Evolutionary conservation across 2,797 vertebrate species (phyloP).

Genomic region (Graptemys geographica): DNA sequence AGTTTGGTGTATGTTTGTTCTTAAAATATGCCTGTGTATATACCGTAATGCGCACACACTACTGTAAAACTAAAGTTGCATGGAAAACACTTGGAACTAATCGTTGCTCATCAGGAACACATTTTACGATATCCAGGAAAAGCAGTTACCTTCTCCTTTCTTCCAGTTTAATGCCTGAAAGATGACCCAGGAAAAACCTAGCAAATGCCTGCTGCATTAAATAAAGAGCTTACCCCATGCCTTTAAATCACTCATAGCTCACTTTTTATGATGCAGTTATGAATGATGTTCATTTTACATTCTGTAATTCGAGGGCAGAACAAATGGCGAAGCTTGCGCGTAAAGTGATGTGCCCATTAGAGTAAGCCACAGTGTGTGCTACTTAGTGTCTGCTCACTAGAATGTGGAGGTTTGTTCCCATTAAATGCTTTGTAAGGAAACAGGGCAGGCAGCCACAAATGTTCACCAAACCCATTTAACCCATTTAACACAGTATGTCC

Average conservation of each 20-base stretch:
- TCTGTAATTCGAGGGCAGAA: conserved; percentile 77
- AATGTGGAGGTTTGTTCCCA: background rate
- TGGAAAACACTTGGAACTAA: background rate
- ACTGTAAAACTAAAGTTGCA: background rate
- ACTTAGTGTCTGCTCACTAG: background rate
- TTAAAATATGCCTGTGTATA: background rate
- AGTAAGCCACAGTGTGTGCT: conserved; percentile 26
- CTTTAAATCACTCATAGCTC: conserved; percentile 47
- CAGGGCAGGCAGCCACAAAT: background rate
- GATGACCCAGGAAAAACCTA: conserved; percentile 17
- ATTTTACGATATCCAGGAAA: background rate
- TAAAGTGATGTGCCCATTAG: conserved; percentile 55
- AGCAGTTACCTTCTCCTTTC: background rate
- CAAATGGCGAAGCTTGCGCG: conserved; percentile 73
- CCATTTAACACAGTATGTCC: background rate
- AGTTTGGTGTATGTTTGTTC: background rate
- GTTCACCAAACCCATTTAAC: background rate
- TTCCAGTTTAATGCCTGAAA: conserved; percentile 16
- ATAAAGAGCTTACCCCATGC: conserved; percentile 43
- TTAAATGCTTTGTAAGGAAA: background rate
- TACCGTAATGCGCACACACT: background rate
- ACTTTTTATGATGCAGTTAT: conserved; percentile 37
- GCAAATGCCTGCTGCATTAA: conserved; percentile 56
- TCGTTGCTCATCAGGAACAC: background rate
- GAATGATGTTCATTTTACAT: conserved; percentile 54